Evolutionary conservation across 2,797 vertebrate species (phyloP), one percentile per base, ranked within the genome.

Genomic region (Poecilia velifera): DNA sequence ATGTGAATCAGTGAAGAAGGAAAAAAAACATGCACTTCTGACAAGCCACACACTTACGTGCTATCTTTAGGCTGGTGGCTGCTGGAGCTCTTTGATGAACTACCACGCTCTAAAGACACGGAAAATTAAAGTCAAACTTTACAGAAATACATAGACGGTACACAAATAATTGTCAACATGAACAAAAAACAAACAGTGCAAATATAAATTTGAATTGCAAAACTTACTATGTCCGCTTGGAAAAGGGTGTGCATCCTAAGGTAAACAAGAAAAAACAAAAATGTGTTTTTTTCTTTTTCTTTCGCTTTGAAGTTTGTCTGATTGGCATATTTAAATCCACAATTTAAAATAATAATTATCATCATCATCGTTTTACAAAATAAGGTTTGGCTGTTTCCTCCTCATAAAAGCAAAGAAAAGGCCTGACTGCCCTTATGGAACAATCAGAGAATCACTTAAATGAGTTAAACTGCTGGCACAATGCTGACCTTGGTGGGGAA

Each of bases 401-500:
- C 9, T 47, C n/a, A 59, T 72, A 78, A 55, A 70, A 41, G 34
- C 6, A 45, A 81, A 79, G 2, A 72, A 68, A 47, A 51, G 6
- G 49, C 59, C 55, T 75, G 13, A 70, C 22, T 31, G 31, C 12
- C 1, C 14, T 51, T 6, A 28, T 77, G 66, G 34, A 74, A 82
- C 74, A 22, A 78, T 43, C 16, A 78, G 5, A 62, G 31, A 68
- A 82, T 75, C 8, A 68, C 68, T 66, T 68, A 36, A 84, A 79
- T 80, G 14, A 62, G 28, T 72, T 22, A n/a, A 39, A 43, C 16
- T 62, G 73, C 25, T 41, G 77, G 70, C 55, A 75, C 45, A 59
- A 55, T 34, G 53, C 97, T 96, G 95, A 99, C 98, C 98, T 99
- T 99, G 36, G 97, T 98, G 78, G 98, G 98, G 91, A 99, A 99